Base-by-base conservation (phyloP, 2,797 vertebrate species). In the Adrianichthys oophorus region DNA sequence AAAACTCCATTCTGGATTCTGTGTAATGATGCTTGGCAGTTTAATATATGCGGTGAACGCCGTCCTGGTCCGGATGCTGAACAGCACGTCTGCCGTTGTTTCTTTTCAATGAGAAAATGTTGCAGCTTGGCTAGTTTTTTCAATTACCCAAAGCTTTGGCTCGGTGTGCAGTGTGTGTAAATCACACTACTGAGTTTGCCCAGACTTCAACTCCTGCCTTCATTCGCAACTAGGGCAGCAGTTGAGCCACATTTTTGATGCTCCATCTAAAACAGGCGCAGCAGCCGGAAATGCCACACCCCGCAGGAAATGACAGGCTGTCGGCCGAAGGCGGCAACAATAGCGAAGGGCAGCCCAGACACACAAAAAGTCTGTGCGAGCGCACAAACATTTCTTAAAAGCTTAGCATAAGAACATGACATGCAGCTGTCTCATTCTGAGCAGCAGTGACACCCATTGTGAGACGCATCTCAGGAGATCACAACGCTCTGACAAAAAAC, bases 381-480 rank as follows among this genome's bases (percentile, higher is more conserved):
- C 65, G 1, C 70, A 59, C 66, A 72, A 65, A 60, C 65, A 62
- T 68, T 80, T 82, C 60, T 58, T 79, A 66, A 79, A 68, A 82
- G 72, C 86, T 79, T 80, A 83, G 83, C 85, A 67, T 69, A 83
- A 80, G 76, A 81, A 63, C 52, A 23, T 50, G 18, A 69, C 52
- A 12, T 21, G 64, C 73, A 50, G 68, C 73, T 61, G 64, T 66
- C 72, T 73, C 48, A 2, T 69, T 71, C 62, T 68, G 58, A 76
- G 62, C 62, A 46, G 48, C 37, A 2, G 60, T 68, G 72, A 75
- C 76, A 73, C 49, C 72, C 65, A 75, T 75, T 82, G 75, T 78
- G 63, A 49, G 51, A 60, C 18, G 16, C 52, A 8, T 75, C 68
- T 66, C 45, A 17, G 61, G 76, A 74, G 78, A 85, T 83, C 73